A percentile compares a stretch with the other conserved stretches of the same genome.
Evolutionary conservation across 2,888 invertebrate species (phyloP).

Genomic region (Mythimna vitellina): DNA sequence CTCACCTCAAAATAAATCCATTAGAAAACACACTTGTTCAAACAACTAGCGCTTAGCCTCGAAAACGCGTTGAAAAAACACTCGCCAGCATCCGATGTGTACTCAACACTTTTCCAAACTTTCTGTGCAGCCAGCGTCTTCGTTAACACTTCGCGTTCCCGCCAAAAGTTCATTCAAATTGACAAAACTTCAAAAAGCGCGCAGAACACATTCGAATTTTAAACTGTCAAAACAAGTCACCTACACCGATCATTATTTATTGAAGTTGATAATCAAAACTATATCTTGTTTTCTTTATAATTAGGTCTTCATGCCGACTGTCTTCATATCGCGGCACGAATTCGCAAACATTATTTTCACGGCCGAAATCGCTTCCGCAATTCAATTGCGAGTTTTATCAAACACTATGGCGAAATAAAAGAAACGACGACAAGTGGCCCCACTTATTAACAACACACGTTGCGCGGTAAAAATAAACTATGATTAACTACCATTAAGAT

Average conservation of each 20-base stretch:
- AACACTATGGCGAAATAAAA: conserved; percentile 84
- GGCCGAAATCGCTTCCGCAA: conserved; percentile 82
- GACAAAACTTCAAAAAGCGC: conserved; percentile 68
- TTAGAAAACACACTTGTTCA: conserved; percentile 91
- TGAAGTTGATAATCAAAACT: conserved; percentile 69
- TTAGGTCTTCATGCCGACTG: conserved; percentile 73
- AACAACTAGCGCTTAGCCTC: conserved; percentile 91
- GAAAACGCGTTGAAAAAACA: conserved; percentile 91
- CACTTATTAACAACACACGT: conserved; percentile 90
- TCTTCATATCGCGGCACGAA: conserved; percentile 71
- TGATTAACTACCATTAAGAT: conserved; percentile 89
- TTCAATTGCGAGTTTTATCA: conserved; percentile 80
- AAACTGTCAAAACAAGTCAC: conserved; percentile 67
- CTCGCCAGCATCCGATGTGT: conserved; percentile 86
- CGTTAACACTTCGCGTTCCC: conserved; percentile 80
- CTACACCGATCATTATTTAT: conserved; percentile 61
- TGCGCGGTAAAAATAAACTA: conserved; percentile 90
- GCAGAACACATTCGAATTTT: conserved; percentile 63
- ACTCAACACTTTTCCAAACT: conserved; percentile 89
- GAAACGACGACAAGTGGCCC: conserved; percentile 83
- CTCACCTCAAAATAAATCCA: conserved; percentile 91
- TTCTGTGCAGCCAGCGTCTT: conserved; percentile 84
- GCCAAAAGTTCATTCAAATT: conserved; percentile 78
- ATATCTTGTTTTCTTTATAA: conserved; percentile 74
- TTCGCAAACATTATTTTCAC: conserved; percentile 76